Percentiles rank a stretch among this genome's conserved stretches.
Evolutionary conservation across 2,888 invertebrate species (phyloP).

Genomic region (Apodemia zela): DNA sequence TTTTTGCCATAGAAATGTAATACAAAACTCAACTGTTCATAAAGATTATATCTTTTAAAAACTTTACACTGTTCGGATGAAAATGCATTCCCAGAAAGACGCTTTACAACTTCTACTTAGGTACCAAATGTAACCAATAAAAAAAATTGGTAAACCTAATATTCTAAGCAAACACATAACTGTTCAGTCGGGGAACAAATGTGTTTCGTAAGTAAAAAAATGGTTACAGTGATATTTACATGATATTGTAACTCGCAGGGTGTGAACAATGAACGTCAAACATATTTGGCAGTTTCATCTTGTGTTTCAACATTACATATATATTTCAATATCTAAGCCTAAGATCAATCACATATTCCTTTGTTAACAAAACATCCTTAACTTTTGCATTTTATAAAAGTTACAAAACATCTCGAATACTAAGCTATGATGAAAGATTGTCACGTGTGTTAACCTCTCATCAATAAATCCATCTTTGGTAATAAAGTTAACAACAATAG

Average conservation of each 20-base stretch:
- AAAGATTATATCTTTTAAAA: conserved; percentile 53
- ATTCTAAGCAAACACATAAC: conserved; percentile 19
- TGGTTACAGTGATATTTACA: conserved; percentile 40
- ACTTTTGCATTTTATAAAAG: conserved; percentile 70
- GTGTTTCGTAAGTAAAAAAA: conserved; percentile 24
- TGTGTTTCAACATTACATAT: conserved; percentile 35
- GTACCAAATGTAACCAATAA: conserved; percentile 25
- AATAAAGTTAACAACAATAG: conserved; percentile 71
- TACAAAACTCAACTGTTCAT: conserved; percentile 73
- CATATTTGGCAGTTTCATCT: conserved; percentile 39
- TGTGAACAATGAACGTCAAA: conserved; percentile 28
- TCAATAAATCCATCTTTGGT: conserved; percentile 74
- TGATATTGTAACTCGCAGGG: conserved; percentile 38
- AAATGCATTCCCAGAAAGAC: conserved; percentile 39
- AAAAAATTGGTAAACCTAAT: conserved; percentile 21
- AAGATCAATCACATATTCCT: conserved; percentile 71
- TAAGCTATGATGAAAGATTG: conserved; percentile 67
- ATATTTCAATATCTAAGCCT: conserved; percentile 61
- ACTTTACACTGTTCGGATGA: conserved; percentile 42
- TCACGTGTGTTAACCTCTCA: conserved; percentile 48
- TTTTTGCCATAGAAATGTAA: conserved; percentile 71
- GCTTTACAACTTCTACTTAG: conserved; percentile 30
- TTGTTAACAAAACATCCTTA: conserved; percentile 64
- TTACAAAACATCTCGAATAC: conserved; percentile 72
- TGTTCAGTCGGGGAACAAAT: not conserved